phyloP scores from a whole-genome alignment of 2,888 invertebrate species.

The Altica lythri region DNA sequence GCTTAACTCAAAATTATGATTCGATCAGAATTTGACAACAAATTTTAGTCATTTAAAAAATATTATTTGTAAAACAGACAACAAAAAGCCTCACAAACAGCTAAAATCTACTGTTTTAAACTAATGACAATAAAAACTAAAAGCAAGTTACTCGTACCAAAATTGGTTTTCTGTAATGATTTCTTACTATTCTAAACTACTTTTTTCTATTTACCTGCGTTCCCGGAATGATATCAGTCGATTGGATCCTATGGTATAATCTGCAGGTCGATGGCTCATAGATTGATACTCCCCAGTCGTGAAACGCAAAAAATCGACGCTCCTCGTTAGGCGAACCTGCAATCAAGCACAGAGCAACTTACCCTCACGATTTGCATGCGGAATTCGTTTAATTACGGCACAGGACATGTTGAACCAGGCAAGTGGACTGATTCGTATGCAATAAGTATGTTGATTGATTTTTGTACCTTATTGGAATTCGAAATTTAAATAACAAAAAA shows the following conservation, averaged over 20 bases:
- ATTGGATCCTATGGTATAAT: constrained; percentile 71
- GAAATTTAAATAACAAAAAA: background rate
- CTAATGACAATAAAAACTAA: too few relatives aligned
- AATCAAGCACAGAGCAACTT: constrained; percentile 27
- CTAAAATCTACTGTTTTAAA: too few relatives aligned
- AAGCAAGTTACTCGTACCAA: too few relatives aligned
- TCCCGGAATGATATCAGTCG: constrained; percentile 72
- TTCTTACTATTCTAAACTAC: too few relatives aligned
- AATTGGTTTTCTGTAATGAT: too few relatives aligned
- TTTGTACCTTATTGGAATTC: background rate
- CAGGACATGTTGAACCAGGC: too few relatives aligned
- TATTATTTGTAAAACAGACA: too few relatives aligned
- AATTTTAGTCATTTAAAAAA: too few relatives aligned
- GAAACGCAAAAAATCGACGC: constrained; percentile 74
- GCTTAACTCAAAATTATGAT: too few relatives aligned
- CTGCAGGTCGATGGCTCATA: constrained; percentile 74
- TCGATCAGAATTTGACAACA: too few relatives aligned
- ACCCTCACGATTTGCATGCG: constrained; percentile 23
- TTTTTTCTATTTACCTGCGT: constrained; percentile 64
- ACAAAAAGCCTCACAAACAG: too few relatives aligned
- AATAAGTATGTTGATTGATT: background rate
- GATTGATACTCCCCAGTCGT: constrained; percentile 74
- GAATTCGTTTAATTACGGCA: constrained; percentile 32
- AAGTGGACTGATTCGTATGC: constrained; percentile 1
- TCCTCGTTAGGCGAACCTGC: constrained; percentile 65